Conservation (phyloP, 2,888 invertebrate genomes). For the Ophion obscuratus region DNA sequence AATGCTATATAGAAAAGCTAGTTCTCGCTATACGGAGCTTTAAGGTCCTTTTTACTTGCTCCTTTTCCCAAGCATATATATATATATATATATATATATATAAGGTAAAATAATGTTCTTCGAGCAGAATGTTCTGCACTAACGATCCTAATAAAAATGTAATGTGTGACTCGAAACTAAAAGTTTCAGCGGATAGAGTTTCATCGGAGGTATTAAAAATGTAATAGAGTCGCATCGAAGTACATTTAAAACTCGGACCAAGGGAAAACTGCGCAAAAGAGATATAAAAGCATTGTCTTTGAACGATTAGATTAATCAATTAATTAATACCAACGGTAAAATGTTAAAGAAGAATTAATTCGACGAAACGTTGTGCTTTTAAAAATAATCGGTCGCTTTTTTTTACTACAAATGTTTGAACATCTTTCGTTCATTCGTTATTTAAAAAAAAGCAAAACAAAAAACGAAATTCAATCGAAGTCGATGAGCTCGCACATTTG, state of each 20-base stretch:
- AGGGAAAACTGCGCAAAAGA: neutral
- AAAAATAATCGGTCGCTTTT: neutral
- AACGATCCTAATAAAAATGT: slow-evolving; percentile 33
- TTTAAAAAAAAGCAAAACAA: neutral
- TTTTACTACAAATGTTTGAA: neutral
- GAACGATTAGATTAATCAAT: neutral
- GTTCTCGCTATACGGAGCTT: neutral
- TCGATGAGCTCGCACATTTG: neutral
- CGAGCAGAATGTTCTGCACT: slow-evolving; percentile 18
- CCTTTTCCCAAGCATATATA: neutral
- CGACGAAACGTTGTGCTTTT: too few relatives aligned
- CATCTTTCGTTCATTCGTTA: neutral
- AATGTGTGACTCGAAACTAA: neutral
- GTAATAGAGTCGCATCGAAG: slow-evolving; percentile 23
- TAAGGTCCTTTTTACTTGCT: slow-evolving; percentile 7
- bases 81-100: neutral
- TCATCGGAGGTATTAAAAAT: slow-evolving; percentile 37
- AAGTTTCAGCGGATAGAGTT: slow-evolving; percentile 6
- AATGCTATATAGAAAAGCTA: slow-evolving; percentile 23
- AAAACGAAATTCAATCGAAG: too few relatives aligned
- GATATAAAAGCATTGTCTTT: neutral
- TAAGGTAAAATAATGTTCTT: slow-evolving; percentile 26
- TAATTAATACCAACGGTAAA: neutral
- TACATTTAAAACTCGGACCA: neutral
- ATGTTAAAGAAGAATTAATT: too few relatives aligned